phyloP scores from a whole-genome alignment of 1,140 invertebrate genomes.

The Sinella curviseta region DNA sequence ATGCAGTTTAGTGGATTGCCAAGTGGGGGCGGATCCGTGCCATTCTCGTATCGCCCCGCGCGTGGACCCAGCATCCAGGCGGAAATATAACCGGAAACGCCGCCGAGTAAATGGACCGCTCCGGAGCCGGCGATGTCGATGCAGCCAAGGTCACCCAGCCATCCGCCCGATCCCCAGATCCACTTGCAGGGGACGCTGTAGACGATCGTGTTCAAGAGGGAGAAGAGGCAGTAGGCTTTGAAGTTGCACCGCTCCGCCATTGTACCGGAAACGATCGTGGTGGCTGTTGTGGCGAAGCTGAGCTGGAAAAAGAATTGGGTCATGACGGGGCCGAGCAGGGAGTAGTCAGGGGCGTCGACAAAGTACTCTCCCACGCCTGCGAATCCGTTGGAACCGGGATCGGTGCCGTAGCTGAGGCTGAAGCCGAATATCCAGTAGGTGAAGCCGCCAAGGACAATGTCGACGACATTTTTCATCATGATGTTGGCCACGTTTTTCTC shows the following conservation, averaged over 20 bases:
- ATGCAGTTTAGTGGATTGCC: conserved; percentile 87
- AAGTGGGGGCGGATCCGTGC: conserved; percentile 71
- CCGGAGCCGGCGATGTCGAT: conserved; percentile 61
- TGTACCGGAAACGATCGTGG: conserved; percentile 62
- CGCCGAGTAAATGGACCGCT: conserved; percentile 63
- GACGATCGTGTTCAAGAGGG: conserved; percentile 82
- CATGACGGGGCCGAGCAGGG: conserved; percentile 47
- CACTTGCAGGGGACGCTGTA: conserved; percentile 78
- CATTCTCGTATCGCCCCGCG: conserved; percentile 78
- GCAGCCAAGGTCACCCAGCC: conserved; percentile 57
- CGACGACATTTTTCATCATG: conserved; percentile 93
- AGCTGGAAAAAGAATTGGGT: conserved; percentile 59
- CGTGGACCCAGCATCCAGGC: conserved; percentile 86
- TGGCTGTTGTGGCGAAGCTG: conserved; percentile 86
- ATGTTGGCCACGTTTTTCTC: conserved; percentile 93
- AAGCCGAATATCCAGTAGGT: conserved; percentile 95
- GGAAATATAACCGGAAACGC: conserved; percentile 69
- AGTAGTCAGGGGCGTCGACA: conserved; percentile 54
- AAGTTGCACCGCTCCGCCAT: conserved; percentile 74
- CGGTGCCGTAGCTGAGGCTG: conserved; percentile 80
- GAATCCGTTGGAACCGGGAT: conserved; percentile 68
- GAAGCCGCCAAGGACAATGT: conserved; percentile 86
- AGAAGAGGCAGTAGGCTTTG: conserved; percentile 86
- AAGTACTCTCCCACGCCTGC: conserved; percentile 63
- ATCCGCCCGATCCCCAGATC: conserved; percentile 61